Evolutionary conservation across 1,140 invertebrate genomes (phyloP), one percentile per base, ranked within the genome.

Genomic region (Sesamia nonagrioides): DNA sequence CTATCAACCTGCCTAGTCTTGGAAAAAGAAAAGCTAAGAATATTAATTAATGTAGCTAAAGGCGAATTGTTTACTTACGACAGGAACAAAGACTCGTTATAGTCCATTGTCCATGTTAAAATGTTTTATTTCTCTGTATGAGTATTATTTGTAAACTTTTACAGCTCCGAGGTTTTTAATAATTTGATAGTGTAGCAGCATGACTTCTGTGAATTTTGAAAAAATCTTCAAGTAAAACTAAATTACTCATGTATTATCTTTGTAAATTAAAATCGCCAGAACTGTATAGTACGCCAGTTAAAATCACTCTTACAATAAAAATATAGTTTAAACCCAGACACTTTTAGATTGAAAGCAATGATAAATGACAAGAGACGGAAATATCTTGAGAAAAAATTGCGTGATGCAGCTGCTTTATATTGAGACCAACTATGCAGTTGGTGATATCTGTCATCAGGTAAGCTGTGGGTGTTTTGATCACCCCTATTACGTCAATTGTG

Each of bases 401-500:
- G 60, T 18, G 18, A 63, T 63, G 60, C 60, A 63, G n/a, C 15
- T 40, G 35, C 37, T 63, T 40, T 63, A 42, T 63, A 35, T 63
- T 42, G 15, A 63, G 60, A 37, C 7, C 6, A 42, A 37, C 60
- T 21, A 18, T 27, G 27, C 27, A 27, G 27, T 3, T 27, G 27
- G 37, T 18, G 7, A 18, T n/a, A 63, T 63, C 60, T 40, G 35
- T 63, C 37, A 42, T 18, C n/a, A 42, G 60, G 60, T 42, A 63
- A 18, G n/a, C 9, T 11, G 60, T 42, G 37, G 60, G 37, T 8
- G 60, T 63, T 27, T 21, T 37, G 35, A 40, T 63, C 35, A 63
- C 17, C 33, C 42, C 60, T 63, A 18, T 42, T 63, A n/a, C 60
- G 60, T 63, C 60, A 63, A 42, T 5, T 18, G n/a, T 9, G n/a